Conservation (phyloP, 2,113 vertebrate species). For the Silurus asotus region DNA sequence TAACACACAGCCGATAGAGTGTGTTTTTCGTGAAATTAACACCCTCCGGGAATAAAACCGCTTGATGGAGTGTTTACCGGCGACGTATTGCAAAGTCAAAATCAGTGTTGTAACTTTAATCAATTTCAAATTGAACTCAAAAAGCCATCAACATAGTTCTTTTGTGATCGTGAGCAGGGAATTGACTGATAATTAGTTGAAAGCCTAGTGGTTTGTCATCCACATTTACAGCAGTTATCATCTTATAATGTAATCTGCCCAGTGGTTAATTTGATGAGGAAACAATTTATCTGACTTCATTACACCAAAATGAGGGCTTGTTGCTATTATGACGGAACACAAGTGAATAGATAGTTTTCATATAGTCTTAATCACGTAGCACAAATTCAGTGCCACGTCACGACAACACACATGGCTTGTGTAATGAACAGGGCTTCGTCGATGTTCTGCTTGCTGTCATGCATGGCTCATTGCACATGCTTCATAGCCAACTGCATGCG, state of each 20-base stretch:
- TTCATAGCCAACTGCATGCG: constrained; percentile 23
- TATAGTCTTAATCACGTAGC: constrained; percentile 25
- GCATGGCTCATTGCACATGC: constrained; percentile 38
- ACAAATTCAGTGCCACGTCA: not conserved
- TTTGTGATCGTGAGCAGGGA: constrained; percentile 28
- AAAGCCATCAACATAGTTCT: constrained; percentile 23
- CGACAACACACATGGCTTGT: not conserved
- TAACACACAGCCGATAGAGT: not conserved
- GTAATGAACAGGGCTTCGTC: constrained; percentile 16
- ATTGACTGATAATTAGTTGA: constrained; percentile 43
- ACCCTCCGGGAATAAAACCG: constrained; percentile 14
- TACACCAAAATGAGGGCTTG: not conserved
- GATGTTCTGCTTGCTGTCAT: constrained; percentile 48
- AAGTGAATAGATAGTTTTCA: constrained; percentile 28
- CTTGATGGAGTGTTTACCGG: not conserved
- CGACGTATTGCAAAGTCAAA: not conserved
- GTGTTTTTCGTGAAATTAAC: constrained; percentile 8
- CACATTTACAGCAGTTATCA: constrained; percentile 30
- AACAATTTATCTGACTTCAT: constrained; percentile 32
- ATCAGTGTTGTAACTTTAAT: constrained; percentile 37
- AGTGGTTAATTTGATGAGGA: constrained; percentile 28
- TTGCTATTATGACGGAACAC: constrained; percentile 2
- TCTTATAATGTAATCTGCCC: constrained; percentile 28
- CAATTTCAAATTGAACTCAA: constrained; percentile 39
- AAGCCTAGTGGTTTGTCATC: constrained; percentile 34